phyloP scores from a whole-genome alignment of 1,140 invertebrate species.

The Luehdorfia chinensis region DNA sequence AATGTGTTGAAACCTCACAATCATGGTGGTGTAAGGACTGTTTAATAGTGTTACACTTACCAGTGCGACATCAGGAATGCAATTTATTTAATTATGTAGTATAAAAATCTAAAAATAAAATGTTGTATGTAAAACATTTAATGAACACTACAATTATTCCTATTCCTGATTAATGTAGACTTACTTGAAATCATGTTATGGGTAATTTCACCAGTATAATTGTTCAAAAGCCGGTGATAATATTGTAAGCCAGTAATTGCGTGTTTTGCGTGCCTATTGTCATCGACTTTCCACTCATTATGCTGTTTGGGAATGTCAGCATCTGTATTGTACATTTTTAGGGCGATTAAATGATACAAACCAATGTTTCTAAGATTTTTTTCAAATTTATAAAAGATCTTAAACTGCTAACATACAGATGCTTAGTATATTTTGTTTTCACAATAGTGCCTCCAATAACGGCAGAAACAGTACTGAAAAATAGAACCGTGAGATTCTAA shows the following conservation, averaged over 20 bases:
- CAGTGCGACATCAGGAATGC: conserved; percentile 68
- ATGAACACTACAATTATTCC: conserved; percentile 61
- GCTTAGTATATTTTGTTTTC: too few relatives aligned
- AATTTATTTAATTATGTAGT: conserved; percentile 77
- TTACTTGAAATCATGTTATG: conserved; percentile 59
- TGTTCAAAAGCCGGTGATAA: conserved; percentile 49
- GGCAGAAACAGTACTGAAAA: too few relatives aligned
- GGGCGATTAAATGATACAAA: conserved; percentile 74
- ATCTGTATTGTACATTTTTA: conserved; percentile 74
- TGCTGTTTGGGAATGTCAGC: conserved; percentile 66
- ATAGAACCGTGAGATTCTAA: too few relatives aligned
- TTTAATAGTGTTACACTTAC: conserved; percentile 62
- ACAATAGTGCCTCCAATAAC: too few relatives aligned
- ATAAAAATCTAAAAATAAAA: conserved; percentile 74
- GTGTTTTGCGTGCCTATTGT: conserved; percentile 63
- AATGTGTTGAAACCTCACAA: conserved; percentile 71
- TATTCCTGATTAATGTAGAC: conserved; percentile 68
- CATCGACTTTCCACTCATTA: conserved; percentile 56
- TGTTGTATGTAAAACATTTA: conserved; percentile 68
- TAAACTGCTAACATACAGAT: neutral
- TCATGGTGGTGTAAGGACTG: conserved; percentile 73
- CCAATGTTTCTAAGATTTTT: conserved; percentile 41
- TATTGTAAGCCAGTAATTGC: conserved; percentile 56
- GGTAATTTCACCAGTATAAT: conserved; percentile 38
- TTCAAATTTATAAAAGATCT: conserved; percentile 3